Conservation (phyloP, 1,140 invertebrate species). For the Sipha flava region DNA sequence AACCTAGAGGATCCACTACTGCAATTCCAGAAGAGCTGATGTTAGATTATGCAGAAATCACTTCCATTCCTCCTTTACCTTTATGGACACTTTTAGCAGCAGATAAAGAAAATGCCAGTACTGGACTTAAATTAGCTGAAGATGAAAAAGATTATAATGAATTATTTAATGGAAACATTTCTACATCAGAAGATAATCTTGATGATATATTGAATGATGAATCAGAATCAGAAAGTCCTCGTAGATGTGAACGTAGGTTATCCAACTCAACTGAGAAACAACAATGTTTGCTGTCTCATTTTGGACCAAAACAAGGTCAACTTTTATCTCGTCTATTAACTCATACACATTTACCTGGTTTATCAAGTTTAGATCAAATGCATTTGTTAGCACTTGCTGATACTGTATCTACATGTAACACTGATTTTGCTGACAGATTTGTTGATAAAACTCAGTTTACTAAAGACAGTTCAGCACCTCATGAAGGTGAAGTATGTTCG, state of each 20-base stretch:
- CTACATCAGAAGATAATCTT: slow-evolving; percentile 64
- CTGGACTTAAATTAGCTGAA: slow-evolving; percentile 34
- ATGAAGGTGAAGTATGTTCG: slow-evolving; percentile 53
- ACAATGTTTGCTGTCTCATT: slow-evolving; percentile 58
- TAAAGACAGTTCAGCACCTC: slow-evolving; percentile 59
- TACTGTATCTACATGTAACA: slow-evolving; percentile 88
- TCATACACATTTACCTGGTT: slow-evolving; percentile 90
- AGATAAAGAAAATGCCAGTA: slow-evolving; percentile 61
- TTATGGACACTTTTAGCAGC: slow-evolving; percentile 90
- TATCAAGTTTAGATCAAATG: slow-evolving; percentile 98
- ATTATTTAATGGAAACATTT: slow-evolving; percentile 68
- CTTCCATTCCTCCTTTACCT: slow-evolving; percentile 90
- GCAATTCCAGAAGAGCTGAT: slow-evolving; percentile 75
- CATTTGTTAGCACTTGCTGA: slow-evolving; percentile 94
- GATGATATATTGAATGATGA: slow-evolving; percentile 67
- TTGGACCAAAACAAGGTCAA: slow-evolving; percentile 68
- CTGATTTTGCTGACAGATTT: slow-evolving; percentile 74
- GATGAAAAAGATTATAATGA: slow-evolving; percentile 68
- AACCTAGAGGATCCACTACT: slow-evolving; percentile 47
- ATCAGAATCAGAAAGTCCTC: slow-evolving; percentile 49
- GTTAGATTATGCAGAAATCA: slow-evolving; percentile 91
- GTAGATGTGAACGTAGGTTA: slow-evolving; percentile 52
- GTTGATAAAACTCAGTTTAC: slow-evolving; percentile 62
- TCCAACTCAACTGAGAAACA: slow-evolving; percentile 60
- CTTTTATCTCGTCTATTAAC: slow-evolving; percentile 81